Base-by-base conservation (phyloP, 2,113 vertebrate genomes). In the Nothoprocta perdicaria region DNA sequence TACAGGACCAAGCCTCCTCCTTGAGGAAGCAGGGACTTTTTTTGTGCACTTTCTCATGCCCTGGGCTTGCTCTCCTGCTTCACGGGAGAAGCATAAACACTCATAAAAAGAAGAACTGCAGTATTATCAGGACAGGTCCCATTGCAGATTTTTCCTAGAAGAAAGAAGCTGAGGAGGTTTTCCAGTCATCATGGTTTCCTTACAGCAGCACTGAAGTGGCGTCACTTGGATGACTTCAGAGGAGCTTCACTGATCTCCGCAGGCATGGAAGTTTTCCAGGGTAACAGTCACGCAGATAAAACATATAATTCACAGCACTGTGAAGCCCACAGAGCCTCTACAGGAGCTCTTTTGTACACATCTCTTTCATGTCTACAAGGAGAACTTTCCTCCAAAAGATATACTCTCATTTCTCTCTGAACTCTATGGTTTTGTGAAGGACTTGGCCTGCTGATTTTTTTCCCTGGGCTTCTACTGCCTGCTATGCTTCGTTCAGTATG, bases 51-150 rank as follows among this genome's bases (percentile, higher is more conserved):
- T 68, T 7, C 35, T 8, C 23, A 45, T 46, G 57, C 22, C 38
- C 50, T 72, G 78, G 71, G 73, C 19, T 14, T 68, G 58, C 65
- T 94, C 61, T 80, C 22, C 17, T 16, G 16, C 45, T 93, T 74
- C 52, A 21, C 72, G 90, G 3, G 4, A 84, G 82, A 5, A 65
- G 61, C 84, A 45, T 50, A 61, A n/a, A 14, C 11, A 52, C 84
- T 79, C 57, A 67, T 80, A 76, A 88, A 57, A 91, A 66, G 2
- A 16, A 93, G 90, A 96, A 92, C 65, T 53, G 29, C 45, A 71
- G 82, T 52, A 78, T 53, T 83, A 84, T 76, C 66, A 23, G 48
- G 22, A 48, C 48, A 48, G 10, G 12, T 33, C 31, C 58, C 35
- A 35, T 1, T 31, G 45, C 19, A 63, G 45, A 29, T 45, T 62